A percentile compares a stretch with the other conserved stretches of the same genome.
These are phyloP conservation scores for Vanessa cardui DNA, from an alignment of 2,888 invertebrate species.

Conservation along the genomic window DNA sequence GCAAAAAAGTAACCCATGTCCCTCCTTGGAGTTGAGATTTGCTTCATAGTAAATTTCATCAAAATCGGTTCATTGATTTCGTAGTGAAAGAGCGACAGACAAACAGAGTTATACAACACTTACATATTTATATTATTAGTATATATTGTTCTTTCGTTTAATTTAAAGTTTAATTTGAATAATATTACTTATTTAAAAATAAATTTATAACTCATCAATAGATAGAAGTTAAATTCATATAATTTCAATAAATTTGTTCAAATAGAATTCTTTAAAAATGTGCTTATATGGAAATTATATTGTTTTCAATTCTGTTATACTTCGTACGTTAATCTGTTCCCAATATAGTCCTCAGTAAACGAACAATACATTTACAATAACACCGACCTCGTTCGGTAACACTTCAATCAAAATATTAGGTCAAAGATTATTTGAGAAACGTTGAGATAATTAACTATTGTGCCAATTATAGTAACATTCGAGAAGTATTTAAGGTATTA, in stretches of 20 bases:
- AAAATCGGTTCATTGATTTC: too few species aligned
- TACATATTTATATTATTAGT: too few species aligned
- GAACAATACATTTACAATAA: conserved; percentile 63
- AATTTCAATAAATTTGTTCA: neutral
- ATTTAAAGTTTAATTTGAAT: too few species aligned
- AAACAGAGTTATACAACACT: too few species aligned
- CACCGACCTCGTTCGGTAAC: conserved; percentile 67
- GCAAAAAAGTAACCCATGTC: too few species aligned
- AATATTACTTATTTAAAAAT: too few species aligned
- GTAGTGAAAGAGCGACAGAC: too few species aligned
- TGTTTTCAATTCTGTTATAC: conserved; percentile 12
- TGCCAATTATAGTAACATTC: neutral
- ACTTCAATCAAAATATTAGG: conserved; percentile 74
- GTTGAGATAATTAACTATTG: conserved; percentile 26
- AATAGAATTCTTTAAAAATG: conserved; percentile 19
- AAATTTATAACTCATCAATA: too few species aligned
- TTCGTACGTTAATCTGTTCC: conserved; percentile 23
- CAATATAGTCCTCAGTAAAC: conserved; percentile 28
- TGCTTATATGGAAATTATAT: conserved; percentile 14
- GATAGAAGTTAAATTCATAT: too few species aligned
- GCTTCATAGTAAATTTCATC: too few species aligned
- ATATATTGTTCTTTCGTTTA: too few species aligned
- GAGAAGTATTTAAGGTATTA: neutral
- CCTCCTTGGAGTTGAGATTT: too few species aligned
- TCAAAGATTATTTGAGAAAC: conserved; percentile 68